Conservation (phyloP, 2,888 invertebrate species). For the Lottia gigantea region DNA sequence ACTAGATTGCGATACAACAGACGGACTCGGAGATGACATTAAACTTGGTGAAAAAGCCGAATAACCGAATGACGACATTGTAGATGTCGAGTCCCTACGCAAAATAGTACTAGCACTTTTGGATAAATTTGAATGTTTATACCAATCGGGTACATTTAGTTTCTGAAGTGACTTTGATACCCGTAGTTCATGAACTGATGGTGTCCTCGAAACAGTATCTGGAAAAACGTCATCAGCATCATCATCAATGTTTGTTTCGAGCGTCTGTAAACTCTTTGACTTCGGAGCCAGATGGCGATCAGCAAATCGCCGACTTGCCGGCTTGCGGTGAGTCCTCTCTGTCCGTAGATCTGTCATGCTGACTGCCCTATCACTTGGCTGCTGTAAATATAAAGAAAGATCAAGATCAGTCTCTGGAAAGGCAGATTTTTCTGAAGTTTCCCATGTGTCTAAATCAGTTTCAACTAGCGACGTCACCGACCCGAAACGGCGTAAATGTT, state of each 20-base stretch:
- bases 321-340: constrained; percentile 39
- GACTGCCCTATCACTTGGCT: constrained; percentile 45
- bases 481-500: constrained; percentile 41
- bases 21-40: constrained; percentile 53
- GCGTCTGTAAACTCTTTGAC: constrained; percentile 58
- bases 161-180: constrained; percentile 93
- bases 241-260: constrained; percentile 58
- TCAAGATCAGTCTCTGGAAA: constrained; percentile 53
- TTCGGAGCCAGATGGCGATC: constrained; percentile 50
- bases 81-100: constrained; percentile 54
- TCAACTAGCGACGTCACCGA: constrained; percentile 52
- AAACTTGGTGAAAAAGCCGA: constrained; percentile 44
- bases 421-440: constrained; percentile 31
- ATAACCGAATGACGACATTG: constrained; percentile 43
- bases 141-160: constrained; percentile 96
- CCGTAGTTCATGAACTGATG: constrained; percentile 93
- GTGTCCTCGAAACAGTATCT: constrained; percentile 72
- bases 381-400: constrained; percentile 51
- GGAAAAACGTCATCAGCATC: constrained; percentile 37
- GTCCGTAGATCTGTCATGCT: constrained; percentile 58
- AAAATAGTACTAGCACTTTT: constrained; percentile 56
- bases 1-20: constrained; percentile 44
- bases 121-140: constrained; percentile 72
- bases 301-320: constrained; percentile 53
- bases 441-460: constrained; percentile 57